Evolutionary conservation across 2,113 vertebrate species (phyloP), one percentile per base, ranked within the genome.

Genomic region (Falco punctatus): DNA sequence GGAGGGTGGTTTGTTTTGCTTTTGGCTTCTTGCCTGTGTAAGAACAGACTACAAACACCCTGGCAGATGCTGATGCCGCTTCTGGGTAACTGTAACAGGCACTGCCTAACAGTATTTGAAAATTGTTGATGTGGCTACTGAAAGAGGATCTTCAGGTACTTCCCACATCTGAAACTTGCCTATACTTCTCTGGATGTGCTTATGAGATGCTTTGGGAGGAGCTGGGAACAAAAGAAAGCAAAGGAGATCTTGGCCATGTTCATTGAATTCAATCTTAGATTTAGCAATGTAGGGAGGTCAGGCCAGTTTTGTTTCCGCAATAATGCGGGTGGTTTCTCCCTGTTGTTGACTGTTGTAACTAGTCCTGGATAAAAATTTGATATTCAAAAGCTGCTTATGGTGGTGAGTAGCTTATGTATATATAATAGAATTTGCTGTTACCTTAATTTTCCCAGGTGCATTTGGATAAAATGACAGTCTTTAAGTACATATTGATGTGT

Each of bases 341-440:
- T 35, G 27, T 27, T 49, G 35, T 40, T 71, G 48, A 27, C 18
- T 67, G 2, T 5, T 15, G 18, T 46, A 52, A 70, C 8, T 52
- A 30, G 7, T 19, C 49, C 48, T 40, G 49, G 14, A 12, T 44
- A 28, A 65, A 75, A 75, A 23, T 10, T 10, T 6, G 38, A 19
- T 26, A 7, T n/a, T 40, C 15, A 69, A 21, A 72, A 73, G 9
- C 33, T 86, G 42, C 48, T 57, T 48, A 4, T 67, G 61, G 19
- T 23, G 3, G 1, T 26, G 28, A 61, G 16, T 11, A 11, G 7
- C 10, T 61, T 54, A 13, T 1, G 3, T 11, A 26, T 11, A 20
- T 10, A 2, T 11, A 77, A 44, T 1, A 67, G 32, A 75, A 57
- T 67, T 72, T 61, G 30, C n/a, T 88, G 21, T 49, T 71, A n/a